These are phyloP conservation scores for Herpailurus yagouaroundi DNA, from an alignment of 2,113 vertebrate species.

Conservation along the genomic window DNA sequence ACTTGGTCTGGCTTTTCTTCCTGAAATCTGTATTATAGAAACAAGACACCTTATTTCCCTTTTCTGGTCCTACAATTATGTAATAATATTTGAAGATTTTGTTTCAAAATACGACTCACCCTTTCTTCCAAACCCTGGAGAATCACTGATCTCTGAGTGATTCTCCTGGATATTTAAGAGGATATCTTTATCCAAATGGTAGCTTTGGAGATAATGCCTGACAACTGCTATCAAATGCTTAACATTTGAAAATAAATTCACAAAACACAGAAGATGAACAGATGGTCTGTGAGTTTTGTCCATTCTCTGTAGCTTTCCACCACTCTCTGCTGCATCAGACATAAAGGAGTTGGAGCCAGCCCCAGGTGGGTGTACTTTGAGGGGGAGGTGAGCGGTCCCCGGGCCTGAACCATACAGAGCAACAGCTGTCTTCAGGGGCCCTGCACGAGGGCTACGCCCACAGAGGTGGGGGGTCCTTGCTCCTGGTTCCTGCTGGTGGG, in stretches of 20 bases:
- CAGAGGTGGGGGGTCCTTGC: background rate
- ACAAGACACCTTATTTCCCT: constrained; percentile 58
- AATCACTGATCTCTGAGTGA: constrained; percentile 5
- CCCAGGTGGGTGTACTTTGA: background rate
- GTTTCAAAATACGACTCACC: constrained; percentile 61
- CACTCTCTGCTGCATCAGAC: constrained; percentile 51
- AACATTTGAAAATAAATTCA: constrained; percentile 85
- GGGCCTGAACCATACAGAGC: constrained; percentile 57
- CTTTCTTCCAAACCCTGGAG: constrained; percentile 46
- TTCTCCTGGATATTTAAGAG: constrained; percentile 40
- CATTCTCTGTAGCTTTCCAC: constrained; percentile 73
- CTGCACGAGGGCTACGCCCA: background rate
- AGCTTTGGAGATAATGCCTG: constrained; percentile 84
- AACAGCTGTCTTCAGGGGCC: background rate
- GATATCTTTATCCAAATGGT: constrained; percentile 79
- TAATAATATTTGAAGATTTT: constrained; percentile 74
- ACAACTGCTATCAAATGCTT: constrained; percentile 84
- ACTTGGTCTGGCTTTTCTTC: constrained; percentile 36
- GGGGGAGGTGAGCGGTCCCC: constrained; percentile 63
- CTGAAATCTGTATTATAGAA: constrained; percentile 60
- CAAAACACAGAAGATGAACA: constrained; percentile 85
- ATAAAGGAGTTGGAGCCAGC: constrained; percentile 31
- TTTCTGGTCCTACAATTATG: constrained; percentile 52
- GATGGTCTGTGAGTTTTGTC: constrained; percentile 78
- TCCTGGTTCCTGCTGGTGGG: background rate